phyloP scores from a whole-genome alignment of 2,888 invertebrate species.

The Mesorhabditis spiculigera region DNA sequence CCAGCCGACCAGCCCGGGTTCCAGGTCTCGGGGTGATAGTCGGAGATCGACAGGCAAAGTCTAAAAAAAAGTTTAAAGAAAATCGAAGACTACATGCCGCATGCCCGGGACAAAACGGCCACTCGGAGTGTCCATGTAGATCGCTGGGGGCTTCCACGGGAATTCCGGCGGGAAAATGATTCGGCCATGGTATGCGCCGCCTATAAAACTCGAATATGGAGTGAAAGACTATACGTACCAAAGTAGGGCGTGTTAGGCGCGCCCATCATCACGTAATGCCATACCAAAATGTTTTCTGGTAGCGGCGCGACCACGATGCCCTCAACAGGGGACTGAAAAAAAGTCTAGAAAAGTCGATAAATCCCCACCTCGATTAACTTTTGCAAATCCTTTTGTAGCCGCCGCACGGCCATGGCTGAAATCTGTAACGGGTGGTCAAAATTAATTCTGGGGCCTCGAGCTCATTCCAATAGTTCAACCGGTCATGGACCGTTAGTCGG shows the following conservation, averaged over 20 bases:
- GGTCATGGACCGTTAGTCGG: no score
- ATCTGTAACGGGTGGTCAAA: no score
- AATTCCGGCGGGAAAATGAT: slow-evolving; percentile 76
- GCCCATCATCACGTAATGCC: slow-evolving; percentile 94
- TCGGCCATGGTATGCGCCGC: slow-evolving; percentile 85
- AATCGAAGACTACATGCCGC: neutral
- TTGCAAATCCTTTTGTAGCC: slow-evolving; percentile 91
- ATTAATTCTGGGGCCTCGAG: no score
- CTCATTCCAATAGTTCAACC: no score
- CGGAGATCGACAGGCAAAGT: slow-evolving; percentile 87
- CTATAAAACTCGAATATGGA: slow-evolving; percentile 20
- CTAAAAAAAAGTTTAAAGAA: slow-evolving; percentile 15
- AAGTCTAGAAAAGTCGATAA: neutral
- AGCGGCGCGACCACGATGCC: slow-evolving; percentile 71
- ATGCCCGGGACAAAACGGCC: slow-evolving; percentile 65
- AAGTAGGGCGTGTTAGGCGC: slow-evolving; percentile 91
- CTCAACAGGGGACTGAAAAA: slow-evolving; percentile 30
- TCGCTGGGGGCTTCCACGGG: slow-evolving; percentile 55
- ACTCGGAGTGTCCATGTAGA: slow-evolving; percentile 78
- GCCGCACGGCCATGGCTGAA: slow-evolving; percentile 70
- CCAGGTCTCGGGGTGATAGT: slow-evolving; percentile 97
- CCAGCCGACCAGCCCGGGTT: slow-evolving; percentile 96
- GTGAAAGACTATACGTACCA: slow-evolving; percentile 29
- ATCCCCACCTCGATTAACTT: slow-evolving; percentile 72
- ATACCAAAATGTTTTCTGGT: slow-evolving; percentile 91